phyloP scores from a whole-genome alignment of 2,113 vertebrate species.

The Chrysemys picta region DNA sequence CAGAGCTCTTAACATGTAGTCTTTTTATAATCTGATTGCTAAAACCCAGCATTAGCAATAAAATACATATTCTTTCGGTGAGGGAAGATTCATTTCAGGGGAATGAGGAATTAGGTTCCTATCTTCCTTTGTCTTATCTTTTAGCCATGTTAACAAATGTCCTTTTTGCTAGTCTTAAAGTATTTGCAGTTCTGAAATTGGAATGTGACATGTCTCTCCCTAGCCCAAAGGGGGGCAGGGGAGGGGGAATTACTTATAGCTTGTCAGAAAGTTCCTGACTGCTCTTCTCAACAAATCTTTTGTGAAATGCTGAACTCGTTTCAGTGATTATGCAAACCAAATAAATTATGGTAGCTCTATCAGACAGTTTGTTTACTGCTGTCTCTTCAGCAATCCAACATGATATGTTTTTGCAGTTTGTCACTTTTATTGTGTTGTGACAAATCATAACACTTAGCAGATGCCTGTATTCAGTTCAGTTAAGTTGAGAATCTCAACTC shows the following conservation, averaged over 20 bases:
- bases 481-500: too few relatives aligned
- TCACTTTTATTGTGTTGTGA: neutral
- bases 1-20: neutral
- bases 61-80: neutral
- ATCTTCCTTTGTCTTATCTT: neutral
- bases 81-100: neutral
- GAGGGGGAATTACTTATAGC: neutral
- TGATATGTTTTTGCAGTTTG: neutral
- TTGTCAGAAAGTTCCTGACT: neutral
- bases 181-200: neutral
- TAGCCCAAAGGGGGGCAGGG: neutral
- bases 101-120: neutral
- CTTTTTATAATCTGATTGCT: neutral
- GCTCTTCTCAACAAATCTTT: neutral
- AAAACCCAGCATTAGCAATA: neutral
- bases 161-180: neutral
- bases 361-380: neutral
- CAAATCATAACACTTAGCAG: neutral
- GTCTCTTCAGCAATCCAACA: neutral
- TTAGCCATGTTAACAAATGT: neutral
- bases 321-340: neutral
- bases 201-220: neutral
- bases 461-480: neutral
- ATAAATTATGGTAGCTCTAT: neutral
- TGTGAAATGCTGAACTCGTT: neutral